phyloP scores from a whole-genome alignment of 2,888 invertebrate genomes.

The Liposcelis brunnea region DNA sequence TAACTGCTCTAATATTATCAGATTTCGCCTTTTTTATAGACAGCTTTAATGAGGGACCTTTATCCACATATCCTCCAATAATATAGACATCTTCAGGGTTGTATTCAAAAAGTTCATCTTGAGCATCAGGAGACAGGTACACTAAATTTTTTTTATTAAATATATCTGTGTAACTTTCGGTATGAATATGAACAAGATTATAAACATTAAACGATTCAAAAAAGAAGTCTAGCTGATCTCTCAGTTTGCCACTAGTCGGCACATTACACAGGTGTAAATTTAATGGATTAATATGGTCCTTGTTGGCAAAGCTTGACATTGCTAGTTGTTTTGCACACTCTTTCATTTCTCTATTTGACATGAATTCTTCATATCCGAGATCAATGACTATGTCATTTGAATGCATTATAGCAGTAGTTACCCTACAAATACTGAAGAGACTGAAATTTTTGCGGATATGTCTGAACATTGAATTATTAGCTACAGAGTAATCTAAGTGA shows the following conservation, averaged over 20 bases:
- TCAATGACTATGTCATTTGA: constrained; percentile 68
- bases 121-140: constrained; percentile 75
- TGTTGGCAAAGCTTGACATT: constrained; percentile 52
- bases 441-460: too few species aligned
- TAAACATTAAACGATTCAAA: too few species aligned
- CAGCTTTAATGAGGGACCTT: constrained; percentile 38
- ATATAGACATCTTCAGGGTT: constrained; percentile 70
- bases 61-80: constrained; percentile 38
- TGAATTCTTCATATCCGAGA: constrained; percentile 59
- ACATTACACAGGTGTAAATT: constrained; percentile 66
- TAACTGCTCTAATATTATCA: constrained; percentile 58
- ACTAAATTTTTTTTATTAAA: constrained; percentile 67
- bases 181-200: too few species aligned
- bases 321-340: constrained; percentile 68
- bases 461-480: constrained; percentile 40
- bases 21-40: constrained; percentile 72
- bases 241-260: too few species aligned
- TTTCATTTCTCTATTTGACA: constrained; percentile 49
- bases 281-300: constrained; percentile 55
- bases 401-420: constrained; percentile 33
- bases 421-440: too few species aligned
- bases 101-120: constrained; percentile 45
- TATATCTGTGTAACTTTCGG: constrained; percentile 53
- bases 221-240: too few species aligned
- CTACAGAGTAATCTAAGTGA: constrained; percentile 33